These are phyloP conservation scores for Bruchidius siliquastri DNA, from an alignment of 2,888 invertebrate species.

Conservation along the genomic window DNA sequence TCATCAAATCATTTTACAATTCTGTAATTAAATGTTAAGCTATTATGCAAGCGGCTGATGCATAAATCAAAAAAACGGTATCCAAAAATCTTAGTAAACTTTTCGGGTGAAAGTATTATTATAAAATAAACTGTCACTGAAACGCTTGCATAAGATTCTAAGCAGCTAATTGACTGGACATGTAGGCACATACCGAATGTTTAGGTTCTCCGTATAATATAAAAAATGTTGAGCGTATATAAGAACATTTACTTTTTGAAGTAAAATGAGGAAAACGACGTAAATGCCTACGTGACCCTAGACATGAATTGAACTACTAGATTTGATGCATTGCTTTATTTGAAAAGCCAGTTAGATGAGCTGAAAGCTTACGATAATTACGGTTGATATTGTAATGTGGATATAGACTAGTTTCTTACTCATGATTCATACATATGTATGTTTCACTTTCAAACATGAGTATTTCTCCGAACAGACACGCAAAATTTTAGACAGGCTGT, in stretches of 20 bases:
- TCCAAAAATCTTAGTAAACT: neutral
- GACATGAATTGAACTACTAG: neutral
- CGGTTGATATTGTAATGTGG: too few relatives aligned
- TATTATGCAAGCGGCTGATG: neutral
- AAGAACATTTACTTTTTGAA: too few relatives aligned
- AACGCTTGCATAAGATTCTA: neutral
- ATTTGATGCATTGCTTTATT: too few relatives aligned
- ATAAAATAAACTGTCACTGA: neutral
- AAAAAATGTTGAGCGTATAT: too few relatives aligned
- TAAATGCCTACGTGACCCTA: neutral
- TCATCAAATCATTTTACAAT: neutral
- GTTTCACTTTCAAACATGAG: too few relatives aligned
- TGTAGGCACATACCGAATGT: neutral
- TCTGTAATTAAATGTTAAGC: neutral
- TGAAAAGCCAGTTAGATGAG: too few relatives aligned
- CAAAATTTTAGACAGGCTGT: too few relatives aligned
- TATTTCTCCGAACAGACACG: too few relatives aligned
- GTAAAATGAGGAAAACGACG: neutral
- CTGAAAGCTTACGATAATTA: too few relatives aligned
- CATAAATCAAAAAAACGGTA: neutral
- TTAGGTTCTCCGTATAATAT: neutral
- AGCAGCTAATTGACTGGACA: neutral
- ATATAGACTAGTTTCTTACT: too few relatives aligned
- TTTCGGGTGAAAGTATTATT: neutral
- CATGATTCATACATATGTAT: too few relatives aligned